These are phyloP conservation scores for Schrankia costaestrigalis DNA, from an alignment of 2,888 invertebrate genomes.

Conservation along the genomic window DNA sequence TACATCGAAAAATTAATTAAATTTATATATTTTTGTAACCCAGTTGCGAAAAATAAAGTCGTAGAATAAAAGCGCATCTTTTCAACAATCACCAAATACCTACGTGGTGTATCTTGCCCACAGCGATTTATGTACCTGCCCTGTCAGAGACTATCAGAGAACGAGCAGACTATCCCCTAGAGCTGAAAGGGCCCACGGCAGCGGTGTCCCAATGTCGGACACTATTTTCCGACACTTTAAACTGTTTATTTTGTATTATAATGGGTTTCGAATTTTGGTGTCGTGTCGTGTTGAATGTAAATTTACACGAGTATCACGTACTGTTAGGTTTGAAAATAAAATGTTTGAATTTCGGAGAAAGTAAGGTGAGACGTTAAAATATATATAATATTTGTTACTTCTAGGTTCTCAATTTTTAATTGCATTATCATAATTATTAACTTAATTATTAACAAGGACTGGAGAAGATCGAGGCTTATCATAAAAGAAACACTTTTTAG, in stretches of 20 bases:
- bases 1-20: no score
- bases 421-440: no score
- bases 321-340: slow-evolving; percentile 25
- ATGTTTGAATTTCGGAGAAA: slow-evolving; percentile 16
- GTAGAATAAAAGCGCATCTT: no score
- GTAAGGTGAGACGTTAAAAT: no score
- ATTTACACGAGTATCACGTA: slow-evolving; percentile 33
- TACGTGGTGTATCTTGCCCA: slow-evolving; percentile 7
- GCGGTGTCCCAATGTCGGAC: slow-evolving; percentile 26
- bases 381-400: no score
- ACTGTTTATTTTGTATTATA: slow-evolving; percentile 45
- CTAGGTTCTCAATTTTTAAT: no score
- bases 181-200: slow-evolving; percentile 21
- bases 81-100: not conserved
- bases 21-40: not conserved
- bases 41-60: not conserved
- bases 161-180: slow-evolving; percentile 12
- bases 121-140: slow-evolving; percentile 42
- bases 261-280: slow-evolving; percentile 39
- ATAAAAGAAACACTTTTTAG: no score
- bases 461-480: no score
- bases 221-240: slow-evolving; percentile 37
- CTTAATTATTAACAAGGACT: no score
- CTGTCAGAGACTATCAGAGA: slow-evolving; percentile 45
- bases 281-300: slow-evolving; percentile 41